phyloP scores from a whole-genome alignment of 2,797 vertebrate genomes.

The Streptopelia turtur region DNA sequence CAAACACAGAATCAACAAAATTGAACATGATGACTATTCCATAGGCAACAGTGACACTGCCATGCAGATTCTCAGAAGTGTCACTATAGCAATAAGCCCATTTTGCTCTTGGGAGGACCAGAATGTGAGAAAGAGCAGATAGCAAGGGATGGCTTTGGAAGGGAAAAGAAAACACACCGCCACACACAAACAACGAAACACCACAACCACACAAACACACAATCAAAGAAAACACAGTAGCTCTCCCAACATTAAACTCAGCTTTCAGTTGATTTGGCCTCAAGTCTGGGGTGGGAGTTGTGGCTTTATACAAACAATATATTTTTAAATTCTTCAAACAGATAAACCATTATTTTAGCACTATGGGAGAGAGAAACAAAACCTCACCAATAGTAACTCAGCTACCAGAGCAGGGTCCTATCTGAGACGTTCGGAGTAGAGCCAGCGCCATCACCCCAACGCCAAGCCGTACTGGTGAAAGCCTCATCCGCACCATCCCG shows the following conservation, averaged over 20 bases:
- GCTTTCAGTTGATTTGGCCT: neutral
- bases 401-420: neutral
- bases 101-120: constrained; percentile 33
- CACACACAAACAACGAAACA: too few relatives aligned
- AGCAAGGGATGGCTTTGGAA: neutral
- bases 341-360: neutral
- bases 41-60: constrained; percentile 61
- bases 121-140: constrained; percentile 26
- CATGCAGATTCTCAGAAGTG: constrained; percentile 64
- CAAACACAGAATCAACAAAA: constrained; percentile 66
- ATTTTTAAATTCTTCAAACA: neutral
- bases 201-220: neutral
- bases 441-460: neutral
- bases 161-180: too few relatives aligned
- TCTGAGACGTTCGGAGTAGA: neutral
- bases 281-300: neutral
- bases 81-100: constrained; percentile 62
- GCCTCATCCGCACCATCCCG: neutral
- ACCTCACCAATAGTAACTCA: neutral
- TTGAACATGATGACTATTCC: constrained; percentile 70
- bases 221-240: neutral
- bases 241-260: neutral
- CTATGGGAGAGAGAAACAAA: neutral
- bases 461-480: neutral
- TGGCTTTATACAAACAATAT: neutral